A percentile compares a stretch with the other conserved stretches of the same genome.
These are phyloP conservation scores for Geophilus truncorum DNA, from an alignment of 2,888 invertebrate genomes.

Conservation along the genomic window DNA sequence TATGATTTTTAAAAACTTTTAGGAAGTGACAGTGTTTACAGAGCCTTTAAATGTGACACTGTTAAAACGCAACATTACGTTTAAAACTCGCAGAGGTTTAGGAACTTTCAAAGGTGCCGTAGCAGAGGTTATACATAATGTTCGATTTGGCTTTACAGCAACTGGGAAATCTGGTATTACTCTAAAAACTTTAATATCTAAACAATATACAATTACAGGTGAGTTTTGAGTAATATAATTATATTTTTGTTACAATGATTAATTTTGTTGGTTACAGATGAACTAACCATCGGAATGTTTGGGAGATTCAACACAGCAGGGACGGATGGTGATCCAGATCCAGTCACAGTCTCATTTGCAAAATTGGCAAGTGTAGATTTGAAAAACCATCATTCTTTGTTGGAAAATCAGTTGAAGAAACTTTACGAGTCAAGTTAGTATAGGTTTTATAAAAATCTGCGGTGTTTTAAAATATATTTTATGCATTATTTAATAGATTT, in stretches of 20 bases:
- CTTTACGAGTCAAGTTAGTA: background rate
- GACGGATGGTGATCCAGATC: background rate
- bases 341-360: background rate
- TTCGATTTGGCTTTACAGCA: background rate
- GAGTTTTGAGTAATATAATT: background rate
- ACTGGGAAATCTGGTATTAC: background rate
- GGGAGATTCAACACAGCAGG: background rate
- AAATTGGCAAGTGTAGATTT: background rate
- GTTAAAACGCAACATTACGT: background rate
- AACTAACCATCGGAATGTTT: background rate
- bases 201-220: background rate
- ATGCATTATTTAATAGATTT: background rate
- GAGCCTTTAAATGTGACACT: background rate
- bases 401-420: background rate
- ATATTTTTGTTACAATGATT: background rate
- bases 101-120: background rate
- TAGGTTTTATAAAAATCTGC: background rate
- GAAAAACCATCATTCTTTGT: background rate
- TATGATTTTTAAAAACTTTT: background rate
- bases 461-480: background rate
- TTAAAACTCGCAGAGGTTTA: background rate
- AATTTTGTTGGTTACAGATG: background rate
- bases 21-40: background rate
- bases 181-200: background rate
- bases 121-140: background rate